Conservation (phyloP, 2,797 vertebrate species). For the Sebastes alutus region DNA sequence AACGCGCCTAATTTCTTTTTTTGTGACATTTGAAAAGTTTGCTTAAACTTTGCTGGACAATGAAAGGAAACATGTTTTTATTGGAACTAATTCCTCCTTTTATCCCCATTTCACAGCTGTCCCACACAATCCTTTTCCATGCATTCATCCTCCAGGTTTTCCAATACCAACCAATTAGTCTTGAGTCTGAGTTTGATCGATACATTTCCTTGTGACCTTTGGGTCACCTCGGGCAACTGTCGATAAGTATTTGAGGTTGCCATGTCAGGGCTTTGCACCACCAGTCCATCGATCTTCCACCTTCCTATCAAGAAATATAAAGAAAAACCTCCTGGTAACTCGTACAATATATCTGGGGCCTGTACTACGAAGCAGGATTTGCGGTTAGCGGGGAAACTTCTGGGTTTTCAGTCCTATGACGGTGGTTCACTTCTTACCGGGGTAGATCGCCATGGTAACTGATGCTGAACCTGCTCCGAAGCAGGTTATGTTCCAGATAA, state of each 20-base stretch:
- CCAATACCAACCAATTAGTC: constrained; percentile 37
- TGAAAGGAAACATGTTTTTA: not conserved
- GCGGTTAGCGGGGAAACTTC: no score
- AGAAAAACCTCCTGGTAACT: constrained; percentile 42
- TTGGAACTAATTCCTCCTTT: not conserved
- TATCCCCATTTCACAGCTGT: not conserved
- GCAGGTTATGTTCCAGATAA: no score
- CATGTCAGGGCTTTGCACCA: constrained; percentile 21
- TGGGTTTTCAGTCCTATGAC: no score
- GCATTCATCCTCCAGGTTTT: constrained; percentile 19
- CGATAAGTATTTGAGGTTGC: constrained; percentile 35
- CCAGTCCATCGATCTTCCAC: constrained; percentile 48
- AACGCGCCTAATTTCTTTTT: not conserved
- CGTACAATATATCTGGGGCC: constrained; percentile 6
- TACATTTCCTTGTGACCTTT: constrained; percentile 44
- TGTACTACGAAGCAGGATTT: no score
- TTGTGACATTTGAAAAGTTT: not conserved
- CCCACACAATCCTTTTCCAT: not conserved
- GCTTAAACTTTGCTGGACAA: no score
- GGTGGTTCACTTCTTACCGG: no score
- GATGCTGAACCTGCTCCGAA: no score
- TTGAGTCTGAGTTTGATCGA: constrained; percentile 33
- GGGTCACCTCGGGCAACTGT: constrained; percentile 44
- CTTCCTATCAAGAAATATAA: constrained; percentile 32
- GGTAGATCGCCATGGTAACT: no score